phyloP scores from a whole-genome alignment of 2,888 invertebrate genomes.

The Platerodrilus igneus region DNA sequence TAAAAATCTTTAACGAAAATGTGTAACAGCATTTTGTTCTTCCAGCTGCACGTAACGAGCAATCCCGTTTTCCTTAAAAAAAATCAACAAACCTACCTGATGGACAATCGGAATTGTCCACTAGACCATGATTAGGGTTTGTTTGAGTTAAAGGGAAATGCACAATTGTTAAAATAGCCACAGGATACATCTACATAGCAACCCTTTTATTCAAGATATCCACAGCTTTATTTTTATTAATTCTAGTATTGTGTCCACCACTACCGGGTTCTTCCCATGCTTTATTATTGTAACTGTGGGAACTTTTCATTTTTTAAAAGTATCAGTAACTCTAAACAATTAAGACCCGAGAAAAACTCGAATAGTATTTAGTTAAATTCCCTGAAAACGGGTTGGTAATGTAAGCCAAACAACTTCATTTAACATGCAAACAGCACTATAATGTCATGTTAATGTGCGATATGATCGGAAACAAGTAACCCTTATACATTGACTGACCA shows the following conservation, averaged over 20 bases:
- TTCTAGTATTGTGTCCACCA: constrained; percentile 28
- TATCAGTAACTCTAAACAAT: too few relatives aligned
- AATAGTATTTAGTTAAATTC: too few relatives aligned
- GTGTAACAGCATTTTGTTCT: too few relatives aligned
- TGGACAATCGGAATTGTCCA: constrained; percentile 24
- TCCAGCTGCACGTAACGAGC: too few relatives aligned
- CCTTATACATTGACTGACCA: constrained; percentile 19
- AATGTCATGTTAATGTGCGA: constrained; percentile 20
- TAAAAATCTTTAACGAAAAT: too few relatives aligned
- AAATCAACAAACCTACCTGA: too few relatives aligned
- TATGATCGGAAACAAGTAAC: constrained; percentile 20
- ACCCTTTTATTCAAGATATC: constrained; percentile 34
- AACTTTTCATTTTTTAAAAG: constrained; percentile 1
- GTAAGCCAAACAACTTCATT: constrained; percentile 8
- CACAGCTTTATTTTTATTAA: constrained; percentile 27
- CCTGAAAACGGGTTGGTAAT: constrained; percentile 12
- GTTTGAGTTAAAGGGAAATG: constrained; percentile 23
- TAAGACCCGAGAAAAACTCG: too few relatives aligned
- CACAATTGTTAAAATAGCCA: constrained; percentile 22
- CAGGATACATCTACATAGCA: constrained; percentile 20
- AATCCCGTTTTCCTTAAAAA: too few relatives aligned
- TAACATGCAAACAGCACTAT: constrained; percentile 17
- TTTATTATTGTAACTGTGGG: constrained; percentile 9
- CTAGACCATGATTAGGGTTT: constrained; percentile 22
- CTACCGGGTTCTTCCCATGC: constrained; percentile 28